These are phyloP conservation scores for Ephialtes manifestator DNA, from an alignment of 2,888 invertebrate genomes.

Conservation along the genomic window DNA sequence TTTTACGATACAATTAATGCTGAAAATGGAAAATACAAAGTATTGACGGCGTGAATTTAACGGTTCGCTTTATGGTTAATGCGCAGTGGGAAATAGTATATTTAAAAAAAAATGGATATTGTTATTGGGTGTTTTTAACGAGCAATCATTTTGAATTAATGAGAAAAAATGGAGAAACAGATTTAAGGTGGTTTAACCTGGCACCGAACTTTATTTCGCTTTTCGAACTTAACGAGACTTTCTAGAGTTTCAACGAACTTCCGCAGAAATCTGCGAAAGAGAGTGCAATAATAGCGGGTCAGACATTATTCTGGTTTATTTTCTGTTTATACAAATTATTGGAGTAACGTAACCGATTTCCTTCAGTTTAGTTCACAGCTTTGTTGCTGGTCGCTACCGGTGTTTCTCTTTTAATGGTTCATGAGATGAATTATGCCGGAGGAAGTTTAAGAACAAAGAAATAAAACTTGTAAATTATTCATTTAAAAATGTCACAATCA, in stretches of 20 bases:
- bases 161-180: conserved; percentile 18
- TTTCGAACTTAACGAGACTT: conserved; percentile 45
- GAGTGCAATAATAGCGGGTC: background rate
- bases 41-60: background rate
- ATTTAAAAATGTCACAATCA: background rate
- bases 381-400: background rate
- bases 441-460: background rate
- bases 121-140: conserved; percentile 3
- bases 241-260: conserved; percentile 39
- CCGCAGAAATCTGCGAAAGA: background rate
- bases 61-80: background rate
- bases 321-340: background rate
- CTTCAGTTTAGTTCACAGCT: background rate
- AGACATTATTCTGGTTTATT: background rate
- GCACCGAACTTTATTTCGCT: conserved; percentile 21
- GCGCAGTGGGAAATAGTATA: background rate
- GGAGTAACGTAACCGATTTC: background rate
- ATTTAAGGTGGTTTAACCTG: conserved; percentile 30
- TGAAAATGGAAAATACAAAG: background rate
- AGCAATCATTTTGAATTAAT: background rate
- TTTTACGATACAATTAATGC: conserved; percentile 9
- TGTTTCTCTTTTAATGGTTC: background rate
- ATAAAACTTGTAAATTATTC: background rate
- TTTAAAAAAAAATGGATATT: background rate
- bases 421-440: background rate